phyloP scores from a whole-genome alignment of 2,888 invertebrate species.

The Orthosia incerta region DNA sequence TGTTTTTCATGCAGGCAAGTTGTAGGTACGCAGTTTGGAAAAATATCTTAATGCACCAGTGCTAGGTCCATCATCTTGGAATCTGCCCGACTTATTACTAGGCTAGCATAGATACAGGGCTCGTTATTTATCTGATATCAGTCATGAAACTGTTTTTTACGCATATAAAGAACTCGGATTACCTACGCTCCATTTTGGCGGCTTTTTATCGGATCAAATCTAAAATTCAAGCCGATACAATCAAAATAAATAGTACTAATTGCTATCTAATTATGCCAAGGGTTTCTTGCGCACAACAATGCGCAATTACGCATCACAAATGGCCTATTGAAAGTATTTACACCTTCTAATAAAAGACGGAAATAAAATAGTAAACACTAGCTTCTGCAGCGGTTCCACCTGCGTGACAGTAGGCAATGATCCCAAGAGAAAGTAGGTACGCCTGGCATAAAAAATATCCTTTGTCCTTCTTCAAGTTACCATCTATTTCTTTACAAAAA shows the following conservation, averaged over 20 bases:
- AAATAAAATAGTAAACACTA: constrained; percentile 36
- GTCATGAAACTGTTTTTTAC: background rate
- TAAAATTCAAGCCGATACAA: background rate
- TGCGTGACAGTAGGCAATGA: no score
- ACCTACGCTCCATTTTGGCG: background rate
- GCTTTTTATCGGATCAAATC: constrained; percentile 19
- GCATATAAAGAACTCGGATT: background rate
- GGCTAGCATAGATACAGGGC: no score
- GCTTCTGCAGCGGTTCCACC: no score
- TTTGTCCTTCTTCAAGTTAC: no score
- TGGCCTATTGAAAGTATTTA: constrained; percentile 9
- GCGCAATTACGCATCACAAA: constrained; percentile 28
- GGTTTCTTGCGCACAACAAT: constrained; percentile 39
- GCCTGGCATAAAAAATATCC: no score
- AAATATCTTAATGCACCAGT: background rate
- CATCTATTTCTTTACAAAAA: no score
- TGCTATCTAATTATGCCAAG: constrained; percentile 58
- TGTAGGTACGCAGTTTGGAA: background rate
- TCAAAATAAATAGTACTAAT: constrained; percentile 14
- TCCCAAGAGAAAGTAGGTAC: no score
- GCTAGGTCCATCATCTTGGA: background rate
- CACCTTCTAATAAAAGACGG: constrained; percentile 40
- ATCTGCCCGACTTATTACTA: background rate
- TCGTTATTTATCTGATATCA: background rate
- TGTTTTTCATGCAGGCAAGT: background rate